Percentiles rank a stretch among this genome's conserved stretches.
Evolutionary conservation across 2,888 invertebrate genomes (phyloP).

Genomic region (Tineola bisselliella): DNA sequence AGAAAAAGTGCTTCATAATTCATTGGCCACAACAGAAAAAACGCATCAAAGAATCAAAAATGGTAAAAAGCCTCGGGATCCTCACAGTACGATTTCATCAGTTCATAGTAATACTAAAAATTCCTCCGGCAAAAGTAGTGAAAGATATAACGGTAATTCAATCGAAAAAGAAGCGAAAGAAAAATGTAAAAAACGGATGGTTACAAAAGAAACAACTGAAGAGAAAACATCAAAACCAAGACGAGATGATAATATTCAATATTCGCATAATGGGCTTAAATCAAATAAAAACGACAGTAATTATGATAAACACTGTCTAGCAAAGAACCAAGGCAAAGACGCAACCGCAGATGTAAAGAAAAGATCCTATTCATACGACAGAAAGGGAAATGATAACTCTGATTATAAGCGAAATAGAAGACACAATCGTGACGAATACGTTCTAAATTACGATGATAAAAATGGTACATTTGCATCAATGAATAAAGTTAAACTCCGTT

Average conservation of each 20-base stretch:
- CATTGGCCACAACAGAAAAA: slow-evolving; percentile 16
- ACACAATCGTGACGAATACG: slow-evolving; percentile 39
- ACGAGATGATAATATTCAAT: background rate
- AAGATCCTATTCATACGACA: background rate
- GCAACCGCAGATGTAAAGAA: background rate
- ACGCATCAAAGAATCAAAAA: slow-evolving; percentile 17
- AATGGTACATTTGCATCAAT: slow-evolving; percentile 58
- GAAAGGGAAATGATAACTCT: slow-evolving; percentile 14
- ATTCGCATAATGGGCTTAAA: background rate
- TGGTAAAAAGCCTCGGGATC: slow-evolving; percentile 13
- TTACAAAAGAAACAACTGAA: slow-evolving; percentile 16
- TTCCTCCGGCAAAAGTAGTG: slow-evolving; percentile 17
- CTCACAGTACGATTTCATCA: slow-evolving; percentile 17
- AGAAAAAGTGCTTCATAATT: too few species aligned
- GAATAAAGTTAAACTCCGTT: slow-evolving; percentile 42
- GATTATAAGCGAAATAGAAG: slow-evolving; percentile 25
- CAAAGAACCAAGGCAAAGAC: background rate
- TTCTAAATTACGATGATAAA: slow-evolving; percentile 60
- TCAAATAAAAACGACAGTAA: background rate
- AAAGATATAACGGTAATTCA: slow-evolving; percentile 14
- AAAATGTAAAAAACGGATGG: slow-evolving; percentile 17
- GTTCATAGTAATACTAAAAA: slow-evolving; percentile 20
- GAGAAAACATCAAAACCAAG: slow-evolving; percentile 15
- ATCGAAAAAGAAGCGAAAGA: slow-evolving; percentile 18
- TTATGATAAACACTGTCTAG: background rate